Base-by-base conservation (phyloP, 2,113 vertebrate genomes). In the Daphoenositta chrysoptera region DNA sequence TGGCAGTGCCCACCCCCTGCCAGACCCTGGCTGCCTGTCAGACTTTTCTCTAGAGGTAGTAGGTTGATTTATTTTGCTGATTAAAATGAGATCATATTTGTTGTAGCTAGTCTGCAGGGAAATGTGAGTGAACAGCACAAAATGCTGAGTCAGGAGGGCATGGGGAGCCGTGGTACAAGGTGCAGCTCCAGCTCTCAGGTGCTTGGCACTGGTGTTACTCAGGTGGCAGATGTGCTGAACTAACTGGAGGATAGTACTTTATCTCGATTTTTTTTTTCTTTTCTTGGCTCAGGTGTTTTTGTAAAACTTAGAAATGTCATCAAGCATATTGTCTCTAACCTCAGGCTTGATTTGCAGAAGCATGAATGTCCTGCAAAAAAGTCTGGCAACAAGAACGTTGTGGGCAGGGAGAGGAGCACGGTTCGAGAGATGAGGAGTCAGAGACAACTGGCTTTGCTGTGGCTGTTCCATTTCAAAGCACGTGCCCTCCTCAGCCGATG, bases 401-500 rank as follows among this genome's bases (percentile, higher is more conserved):
- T 44, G 56, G 85, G 22, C 56, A 64, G 56, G 45, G 51, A 64
- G 30, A 79, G 69, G 23, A 89, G 65, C 40, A 45, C 20, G 13
- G 35, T 31, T 51, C 0, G 8, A 64, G 69, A 66, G 35, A 63
- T 1, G 4, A 83, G 72, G 47, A 70, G 51, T 73, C 58, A 72
- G 44, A 88, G 75, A 64, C n/a, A 51, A 18, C 35, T 75, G 0
- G 0, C 19, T 56, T 45, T 0, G 3, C 85, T 61, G 9, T 47
- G 79, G 61, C 28, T 57, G 13, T 42, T 83, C 40, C 1, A 9
- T 80, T 48, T 31, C 42, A 10, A 18, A 66, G 83, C 42, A 65
- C 0, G 0, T 58, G 22, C 1, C 1, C 39, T 64, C 35, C 60
- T 83, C 47, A 37, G 57, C n/a, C 0, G 0, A 60, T 6, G 3